Evolutionary conservation across 2,888 invertebrate genomes (phyloP).

Genomic region (Sphecodes monilicornis): DNA sequence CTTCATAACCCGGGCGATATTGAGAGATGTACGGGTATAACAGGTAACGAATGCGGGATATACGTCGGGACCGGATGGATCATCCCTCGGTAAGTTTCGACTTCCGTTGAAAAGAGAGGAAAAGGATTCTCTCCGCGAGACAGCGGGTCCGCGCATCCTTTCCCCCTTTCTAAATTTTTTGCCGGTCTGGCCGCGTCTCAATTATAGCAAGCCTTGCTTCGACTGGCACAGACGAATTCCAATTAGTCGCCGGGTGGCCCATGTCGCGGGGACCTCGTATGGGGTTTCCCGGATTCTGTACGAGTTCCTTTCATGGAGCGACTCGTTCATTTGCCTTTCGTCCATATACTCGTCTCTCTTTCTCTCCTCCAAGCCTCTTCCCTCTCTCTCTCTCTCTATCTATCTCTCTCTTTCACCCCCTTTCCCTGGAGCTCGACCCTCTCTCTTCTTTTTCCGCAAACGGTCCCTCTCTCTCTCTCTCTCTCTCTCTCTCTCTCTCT

Average conservation of each 20-base stretch:
- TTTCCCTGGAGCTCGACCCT: conserved; percentile 38
- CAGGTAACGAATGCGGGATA: conserved; percentile 43
- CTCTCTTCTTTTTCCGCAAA: conserved; percentile 45
- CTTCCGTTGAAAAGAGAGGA: conserved; percentile 68
- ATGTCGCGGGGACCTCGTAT: conserved; percentile 82
- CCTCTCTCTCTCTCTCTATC: conserved; percentile 36
- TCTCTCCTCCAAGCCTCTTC: conserved; percentile 50
- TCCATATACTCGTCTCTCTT: conserved; percentile 69
- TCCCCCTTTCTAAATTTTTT: conserved; percentile 80
- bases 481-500: conserved; percentile 58
- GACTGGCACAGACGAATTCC: conserved; percentile 84
- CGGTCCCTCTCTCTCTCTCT: conserved; percentile 38
- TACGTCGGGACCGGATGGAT: conserved; percentile 49
- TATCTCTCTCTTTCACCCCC: conserved; percentile 35
- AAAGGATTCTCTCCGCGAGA: conserved; percentile 74
- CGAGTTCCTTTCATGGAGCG: conserved; percentile 84
- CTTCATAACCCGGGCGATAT: conserved; percentile 56
- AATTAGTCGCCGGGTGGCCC: conserved; percentile 83
- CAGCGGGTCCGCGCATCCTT: conserved; percentile 75
- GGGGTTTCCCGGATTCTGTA: conserved; percentile 84
- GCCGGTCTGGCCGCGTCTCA: conserved; percentile 83
- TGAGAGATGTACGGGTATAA: conserved; percentile 40
- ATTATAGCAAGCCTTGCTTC: conserved; percentile 84
- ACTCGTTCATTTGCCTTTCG: conserved; percentile 84
- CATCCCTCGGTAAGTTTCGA: conserved; percentile 69